These are phyloP conservation scores for Rhea americana DNA, from an alignment of 2,113 vertebrate genomes.

Conservation along the genomic window DNA sequence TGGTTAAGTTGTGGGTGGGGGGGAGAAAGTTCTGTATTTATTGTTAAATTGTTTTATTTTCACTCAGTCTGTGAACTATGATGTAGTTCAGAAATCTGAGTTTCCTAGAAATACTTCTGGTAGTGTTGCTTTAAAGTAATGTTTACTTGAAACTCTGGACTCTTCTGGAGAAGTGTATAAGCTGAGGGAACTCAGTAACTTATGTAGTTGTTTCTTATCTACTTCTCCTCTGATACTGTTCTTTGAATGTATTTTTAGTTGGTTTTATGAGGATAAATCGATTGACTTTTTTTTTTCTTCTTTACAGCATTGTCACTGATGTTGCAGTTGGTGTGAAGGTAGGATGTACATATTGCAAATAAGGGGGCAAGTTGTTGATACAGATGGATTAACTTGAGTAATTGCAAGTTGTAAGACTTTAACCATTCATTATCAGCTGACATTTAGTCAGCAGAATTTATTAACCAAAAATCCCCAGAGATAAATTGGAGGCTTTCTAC, in stretches of 20 bases:
- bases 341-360: constrained; percentile 67
- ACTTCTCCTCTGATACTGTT: neutral
- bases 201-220: neutral
- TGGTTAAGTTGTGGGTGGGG: neutral
- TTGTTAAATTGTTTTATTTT: neutral
- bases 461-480: neutral
- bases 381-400: neutral
- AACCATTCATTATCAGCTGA: neutral
- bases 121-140: neutral
- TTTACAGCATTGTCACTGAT: constrained; percentile 90
- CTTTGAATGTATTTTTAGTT: neutral
- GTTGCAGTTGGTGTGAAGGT: constrained; percentile 98
- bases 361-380: constrained; percentile 4
- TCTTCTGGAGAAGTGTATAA: neutral
- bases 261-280: neutral
- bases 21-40: neutral
- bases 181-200: neutral
- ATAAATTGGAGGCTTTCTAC: neutral
- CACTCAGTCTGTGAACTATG: neutral
- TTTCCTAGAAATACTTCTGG: neutral
- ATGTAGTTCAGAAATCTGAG: neutral
- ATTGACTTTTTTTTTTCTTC: constrained; percentile 23
- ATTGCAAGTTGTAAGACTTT: neutral
- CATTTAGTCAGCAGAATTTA: neutral
- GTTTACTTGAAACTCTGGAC: neutral